Evolutionary conservation across 2,888 invertebrate genomes (phyloP).

Genomic region (Taenaris catops): DNA sequence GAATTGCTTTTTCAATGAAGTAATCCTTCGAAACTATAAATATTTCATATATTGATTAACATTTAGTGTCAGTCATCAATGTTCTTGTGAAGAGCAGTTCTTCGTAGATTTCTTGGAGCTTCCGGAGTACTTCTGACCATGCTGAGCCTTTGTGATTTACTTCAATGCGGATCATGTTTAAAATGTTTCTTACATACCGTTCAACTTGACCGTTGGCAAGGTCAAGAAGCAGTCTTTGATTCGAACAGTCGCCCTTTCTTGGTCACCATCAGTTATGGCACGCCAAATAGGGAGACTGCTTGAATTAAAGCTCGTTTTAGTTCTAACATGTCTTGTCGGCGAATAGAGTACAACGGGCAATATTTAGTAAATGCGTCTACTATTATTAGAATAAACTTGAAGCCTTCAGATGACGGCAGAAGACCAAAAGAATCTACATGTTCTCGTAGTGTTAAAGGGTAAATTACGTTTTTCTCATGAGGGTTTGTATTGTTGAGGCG

Average conservation of each 20-base stretch:
- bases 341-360: conserved; percentile 11
- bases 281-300: conserved; percentile 15
- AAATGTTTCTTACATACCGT: too few relatives aligned
- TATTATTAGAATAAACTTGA: conserved; percentile 16
- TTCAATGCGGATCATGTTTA: too few relatives aligned
- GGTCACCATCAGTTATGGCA: conserved; percentile 5
- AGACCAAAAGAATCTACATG: conserved; percentile 19
- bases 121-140: too few relatives aligned
- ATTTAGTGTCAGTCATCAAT: too few relatives aligned
- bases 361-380: conserved; percentile 18
- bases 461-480: conserved; percentile 24
- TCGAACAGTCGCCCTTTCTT: conserved; percentile 13
- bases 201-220: too few relatives aligned
- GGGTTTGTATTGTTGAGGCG: conserved; percentile 19
- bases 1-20: too few relatives aligned
- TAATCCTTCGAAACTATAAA: too few relatives aligned
- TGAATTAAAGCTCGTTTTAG: conserved; percentile 7
- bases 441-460: conserved; percentile 23
- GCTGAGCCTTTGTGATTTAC: too few relatives aligned
- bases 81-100: too few relatives aligned
- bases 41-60: too few relatives aligned
- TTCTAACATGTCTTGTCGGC: conserved; percentile 15
- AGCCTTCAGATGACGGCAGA: conserved; percentile 18
- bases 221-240: background rate
- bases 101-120: too few relatives aligned